Evolutionary conservation across 2,888 invertebrate genomes (phyloP), one percentile per base, ranked within the genome.

Genomic region (Nipponacmea schrenckii): DNA sequence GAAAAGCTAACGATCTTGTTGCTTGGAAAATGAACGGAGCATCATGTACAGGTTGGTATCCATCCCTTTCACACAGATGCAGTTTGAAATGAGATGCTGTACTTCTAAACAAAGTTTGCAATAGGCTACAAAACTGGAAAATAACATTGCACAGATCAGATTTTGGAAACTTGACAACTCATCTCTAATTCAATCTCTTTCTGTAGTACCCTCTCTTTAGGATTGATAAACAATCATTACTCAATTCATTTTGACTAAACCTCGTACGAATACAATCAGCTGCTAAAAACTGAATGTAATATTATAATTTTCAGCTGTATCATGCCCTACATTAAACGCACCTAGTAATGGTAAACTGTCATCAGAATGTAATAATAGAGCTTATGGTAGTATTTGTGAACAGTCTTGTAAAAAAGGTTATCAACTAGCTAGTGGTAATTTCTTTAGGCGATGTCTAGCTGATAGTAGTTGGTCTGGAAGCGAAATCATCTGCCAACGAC

Each of bases 401-500:
- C 80, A 81, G 74, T 68, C 72, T 20, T 81, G 81, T 73, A 69
- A 74, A 10, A 64, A 68, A 1, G 77, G 78, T 12, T 80, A 69
- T 44, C 50, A 71, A 8, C 64, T 77, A 46, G 31, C 68, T 0
- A 73, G 70, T 64, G 80, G 80, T 20, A 78, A 77, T 10, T 68
- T 72, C 20, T 73, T 72, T 15, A 72, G 77, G 48, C 70, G 63
- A 44, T 81, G 81, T 71, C 69, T 71, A 67, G 64, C 66, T 17
- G 77, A 72, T 68, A 79, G 79, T 24, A 71, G 73, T 7, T 81
- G 81, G 80, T 76, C 78, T 26, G 80, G 81, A 15, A 74, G 73
- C 46, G 62, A 71, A 15, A 48, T 80, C 8, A 50, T 67, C 1
- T 81, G 80, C 71, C 39, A 39, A 39, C 7, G 8, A 39, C 39